Percentiles rank a stretch among this genome's conserved stretches.
Conservation (phyloP, 2,113 vertebrate species). For the Chlamydotis undulata region DNA sequence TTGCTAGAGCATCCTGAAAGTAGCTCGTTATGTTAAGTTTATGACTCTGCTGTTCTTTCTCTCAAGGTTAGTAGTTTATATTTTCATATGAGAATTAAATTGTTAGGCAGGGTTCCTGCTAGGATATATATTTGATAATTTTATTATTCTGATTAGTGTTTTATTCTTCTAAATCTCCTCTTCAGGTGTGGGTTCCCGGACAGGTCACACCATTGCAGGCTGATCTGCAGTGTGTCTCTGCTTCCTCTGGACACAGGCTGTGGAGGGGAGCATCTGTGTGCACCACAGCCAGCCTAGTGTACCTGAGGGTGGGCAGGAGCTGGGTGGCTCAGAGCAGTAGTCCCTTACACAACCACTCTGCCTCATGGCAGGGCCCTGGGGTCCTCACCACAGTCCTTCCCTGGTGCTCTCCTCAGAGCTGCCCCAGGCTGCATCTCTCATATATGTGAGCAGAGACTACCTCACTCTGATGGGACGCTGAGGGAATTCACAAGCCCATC, state of each 20-base stretch:
- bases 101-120: too few relatives aligned
- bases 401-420: neutral
- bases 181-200: rapidly evolving
- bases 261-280: neutral
- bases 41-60: too few relatives aligned
- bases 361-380: neutral
- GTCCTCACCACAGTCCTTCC: neutral
- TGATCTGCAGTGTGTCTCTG: neutral
- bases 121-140: too few relatives aligned
- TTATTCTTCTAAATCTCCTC: too few relatives aligned
- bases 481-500: neutral
- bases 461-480: rapidly evolving
- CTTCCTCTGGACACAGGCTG: neutral
- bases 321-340: neutral
- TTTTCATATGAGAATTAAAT: too few relatives aligned
- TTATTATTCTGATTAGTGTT: too few relatives aligned
- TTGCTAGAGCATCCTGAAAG: too few relatives aligned
- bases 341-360: neutral
- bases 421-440: neutral
- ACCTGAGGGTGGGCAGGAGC: neutral
- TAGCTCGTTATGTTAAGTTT: too few relatives aligned
- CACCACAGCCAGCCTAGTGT: neutral
- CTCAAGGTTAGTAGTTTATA: too few relatives aligned
- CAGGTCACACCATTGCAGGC: neutral
- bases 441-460: neutral